Evolutionary conservation across 2,888 invertebrate genomes (phyloP), one percentile per base, ranked within the genome.

Genomic region (Tetheella fluctuosa): DNA sequence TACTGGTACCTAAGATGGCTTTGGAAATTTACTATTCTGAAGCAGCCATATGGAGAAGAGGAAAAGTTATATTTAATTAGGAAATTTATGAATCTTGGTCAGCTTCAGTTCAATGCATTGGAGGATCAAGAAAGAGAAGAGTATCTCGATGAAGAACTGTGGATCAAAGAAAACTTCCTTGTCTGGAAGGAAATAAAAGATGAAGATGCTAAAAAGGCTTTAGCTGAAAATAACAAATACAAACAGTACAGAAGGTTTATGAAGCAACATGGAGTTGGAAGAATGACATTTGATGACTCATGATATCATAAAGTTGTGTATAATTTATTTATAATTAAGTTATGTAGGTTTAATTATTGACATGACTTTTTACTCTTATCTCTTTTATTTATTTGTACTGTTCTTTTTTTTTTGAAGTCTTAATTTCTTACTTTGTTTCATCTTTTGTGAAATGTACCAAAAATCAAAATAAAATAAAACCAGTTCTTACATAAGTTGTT

Each of bases 211-310:
- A 97, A 97, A 80, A 96, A 96, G 69, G 96, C 97, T 73, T 84
- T 98, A 80, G 97, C 98, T 0, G 97, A 98, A 76, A 98, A 96
- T 89, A 96, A 96, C 59, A 95, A 96, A 79, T 97, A 98, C 84
- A 98, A 98, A 88, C 96, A 97, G 66, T 98, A 98, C 81, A 94
- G 98, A 64, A 94, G 98, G 62, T 98, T 97, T 84, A 96, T 98
- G 91, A 98, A 97, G 87, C 97, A 96, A 77, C 97, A 98, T 82
- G 98, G 98, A 3, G 95, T 97, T 0, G 96, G 97, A 0, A 94
- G 98, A 79, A 97, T 98, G 94, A 97, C 97, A n/a, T 98, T 98
- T 85, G 97, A 97, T 76, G 97, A 97, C 83, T 97, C 95, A 60
- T 95, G 92, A 93, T 78, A 54, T 37, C 5, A 52, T 52, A 28